A percentile compares a stretch with the other conserved stretches of the same genome.
These are phyloP conservation scores for Drosophila nannoptera DNA, from an alignment of 1,140 invertebrate species.

Conservation along the genomic window DNA sequence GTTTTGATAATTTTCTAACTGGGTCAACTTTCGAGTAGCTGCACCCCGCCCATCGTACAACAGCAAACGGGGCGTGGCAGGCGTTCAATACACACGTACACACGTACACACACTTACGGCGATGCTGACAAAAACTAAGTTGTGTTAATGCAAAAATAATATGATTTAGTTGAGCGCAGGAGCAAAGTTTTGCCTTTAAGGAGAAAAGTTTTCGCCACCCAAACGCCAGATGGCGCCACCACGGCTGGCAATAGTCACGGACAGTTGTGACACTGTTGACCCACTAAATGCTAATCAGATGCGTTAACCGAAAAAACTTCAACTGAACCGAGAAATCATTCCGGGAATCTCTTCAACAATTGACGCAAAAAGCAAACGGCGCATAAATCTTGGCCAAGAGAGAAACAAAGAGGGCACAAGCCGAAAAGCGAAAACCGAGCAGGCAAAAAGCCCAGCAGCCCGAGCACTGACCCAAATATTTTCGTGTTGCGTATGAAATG, in stretches of 20 bases:
- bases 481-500: constrained; percentile 52
- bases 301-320: background rate
- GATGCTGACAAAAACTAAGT: constrained; percentile 43
- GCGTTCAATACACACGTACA: constrained; percentile 18
- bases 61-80: constrained; percentile 10
- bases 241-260: constrained; percentile 21
- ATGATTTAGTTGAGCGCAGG: constrained; percentile 60
- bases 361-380: constrained; percentile 39
- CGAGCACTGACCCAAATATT: constrained; percentile 61
- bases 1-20: constrained; percentile 54
- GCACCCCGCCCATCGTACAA: too few relatives aligned
- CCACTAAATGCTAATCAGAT: constrained; percentile 74
- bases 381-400: background rate
- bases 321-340: constrained; percentile 65
- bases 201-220: background rate
- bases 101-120: constrained; percentile 5
- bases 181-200: constrained; percentile 23
- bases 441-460: too few relatives aligned
- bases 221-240: constrained; percentile 39
- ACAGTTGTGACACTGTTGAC: constrained; percentile 38
- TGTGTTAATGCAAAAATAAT: constrained; percentile 72
- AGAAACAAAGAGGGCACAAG: constrained; percentile 11
- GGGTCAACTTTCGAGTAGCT: constrained; percentile 33
- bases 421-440: background rate
- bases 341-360: constrained; percentile 73